Evolutionary conservation across 2,888 invertebrate species (phyloP), one percentile per base, ranked within the genome.

Genomic region (Macropis europaea): DNA sequence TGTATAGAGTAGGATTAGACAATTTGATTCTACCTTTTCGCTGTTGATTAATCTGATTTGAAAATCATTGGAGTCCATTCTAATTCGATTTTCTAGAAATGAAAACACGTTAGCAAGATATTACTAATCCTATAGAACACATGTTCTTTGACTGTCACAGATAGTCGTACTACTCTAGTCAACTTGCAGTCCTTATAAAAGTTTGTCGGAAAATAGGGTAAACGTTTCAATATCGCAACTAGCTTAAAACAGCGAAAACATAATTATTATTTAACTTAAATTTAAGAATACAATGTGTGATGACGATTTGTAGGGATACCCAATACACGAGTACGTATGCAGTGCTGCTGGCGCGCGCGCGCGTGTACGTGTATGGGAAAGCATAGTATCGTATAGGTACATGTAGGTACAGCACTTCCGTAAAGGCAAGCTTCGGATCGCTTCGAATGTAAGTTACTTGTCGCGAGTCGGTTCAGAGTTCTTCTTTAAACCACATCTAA

Each of bases 21-120:
- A 22, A 32, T 24, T 22, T 11, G n/a, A n/a, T 22, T 50, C 69
- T 66, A 88, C 88, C 85, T 88, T 89, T 40, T 86, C 86, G 0
- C 81, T 79, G 59, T 84, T 77, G 36, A 84, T 82, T 32, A 83
- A 30, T 69, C 82, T 79, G 2, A 88, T 68, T 77, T 86, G 81
- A 68, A 76, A 86, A n/a, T 76, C 79, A 45, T 79, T 72, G 15
- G 52, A 63, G 17, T 77, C 80, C 86, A 87, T 87, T 50, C 28
- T 79, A 5, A 64, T 30, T 43, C 6, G 9, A 34, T 54, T 47
- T 5, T n/a, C 24, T 26, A n/a, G 30, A 28, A 26, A 40, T 22
- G n/a, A 62, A 43, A 47, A 47, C 7, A 32, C 19, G 11, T 24
- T 42, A 32, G 22, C 38, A 40, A 28, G 54, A 22, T 53, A 42